phyloP scores from a whole-genome alignment of 2,113 vertebrate species.

The Strix aluco region DNA sequence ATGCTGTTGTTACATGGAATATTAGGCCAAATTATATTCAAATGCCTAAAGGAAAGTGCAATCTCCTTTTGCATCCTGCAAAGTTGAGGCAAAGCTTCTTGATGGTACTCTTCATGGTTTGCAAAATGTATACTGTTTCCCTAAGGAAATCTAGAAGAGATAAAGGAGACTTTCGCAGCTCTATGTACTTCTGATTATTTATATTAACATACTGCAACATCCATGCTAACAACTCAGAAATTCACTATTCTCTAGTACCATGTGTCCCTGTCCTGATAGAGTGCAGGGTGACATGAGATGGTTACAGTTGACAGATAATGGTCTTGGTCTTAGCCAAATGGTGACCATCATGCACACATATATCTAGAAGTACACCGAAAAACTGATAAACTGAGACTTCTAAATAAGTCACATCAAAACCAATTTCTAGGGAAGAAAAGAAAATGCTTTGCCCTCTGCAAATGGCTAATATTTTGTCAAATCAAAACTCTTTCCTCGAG shows the following conservation, averaged over 20 bases:
- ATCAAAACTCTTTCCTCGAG: not conserved
- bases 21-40: not conserved
- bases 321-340: not conserved
- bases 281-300: not conserved
- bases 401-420: not conserved
- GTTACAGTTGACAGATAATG: not conserved
- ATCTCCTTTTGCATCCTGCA: not conserved
- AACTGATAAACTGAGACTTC: not conserved
- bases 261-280: accelerated
- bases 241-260: not conserved
- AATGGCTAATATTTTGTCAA: not conserved
- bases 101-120: not conserved
- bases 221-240: not conserved
- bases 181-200: not conserved
- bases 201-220: not conserved
- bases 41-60: not conserved
- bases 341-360: not conserved
- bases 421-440: not conserved
- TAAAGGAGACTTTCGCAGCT: not conserved
- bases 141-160: accelerated
- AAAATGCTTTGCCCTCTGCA: not conserved
- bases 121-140: not conserved
- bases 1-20: not conserved
- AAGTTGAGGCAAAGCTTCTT: not conserved
- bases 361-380: not conserved